These are phyloP conservation scores for Acromyrmex charruanus DNA, from an alignment of 1,140 invertebrate genomes.

Conservation along the genomic window DNA sequence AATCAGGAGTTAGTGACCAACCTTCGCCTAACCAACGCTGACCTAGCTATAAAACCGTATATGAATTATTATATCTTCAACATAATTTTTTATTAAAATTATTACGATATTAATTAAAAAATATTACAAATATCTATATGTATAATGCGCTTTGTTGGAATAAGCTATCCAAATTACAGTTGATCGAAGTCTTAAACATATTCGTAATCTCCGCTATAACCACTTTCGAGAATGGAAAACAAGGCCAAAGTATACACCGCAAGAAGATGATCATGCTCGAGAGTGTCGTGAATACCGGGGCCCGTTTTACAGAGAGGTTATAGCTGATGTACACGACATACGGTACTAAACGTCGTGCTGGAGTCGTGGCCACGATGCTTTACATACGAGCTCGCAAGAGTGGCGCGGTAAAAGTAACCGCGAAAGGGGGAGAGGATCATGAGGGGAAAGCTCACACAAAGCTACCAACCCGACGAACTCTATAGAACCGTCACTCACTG, in stretches of 20 bases:
- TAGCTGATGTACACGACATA: slow-evolving; percentile 63
- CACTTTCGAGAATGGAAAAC: slow-evolving; percentile 36
- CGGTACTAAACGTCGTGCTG: slow-evolving; percentile 73
- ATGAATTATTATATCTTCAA: not conserved
- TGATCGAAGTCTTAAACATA: not conserved
- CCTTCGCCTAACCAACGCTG: too few relatives aligned
- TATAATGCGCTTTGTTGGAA: not conserved
- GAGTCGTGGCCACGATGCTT: slow-evolving; percentile 60
- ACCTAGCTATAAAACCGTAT: too few relatives aligned
- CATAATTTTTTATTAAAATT: not conserved
- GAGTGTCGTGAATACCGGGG: slow-evolving; percentile 35
- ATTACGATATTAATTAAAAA: not conserved
- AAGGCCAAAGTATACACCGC: slow-evolving; percentile 24
- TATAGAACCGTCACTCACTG: slow-evolving; percentile 85
- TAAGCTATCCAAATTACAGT: not conserved
- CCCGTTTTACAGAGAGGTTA: slow-evolving; percentile 59
- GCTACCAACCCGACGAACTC: slow-evolving; percentile 83
- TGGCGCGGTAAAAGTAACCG: slow-evolving; percentile 70
- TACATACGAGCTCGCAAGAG: slow-evolving; percentile 72
- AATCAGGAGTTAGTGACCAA: too few relatives aligned
- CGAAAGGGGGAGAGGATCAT: slow-evolving; percentile 56
- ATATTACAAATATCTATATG: not conserved
- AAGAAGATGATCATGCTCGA: slow-evolving; percentile 51
- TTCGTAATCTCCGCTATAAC: not conserved
- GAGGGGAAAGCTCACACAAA: slow-evolving; percentile 79